Base-by-base conservation (phyloP, 2,888 invertebrate genomes). In the Leucania comma region DNA sequence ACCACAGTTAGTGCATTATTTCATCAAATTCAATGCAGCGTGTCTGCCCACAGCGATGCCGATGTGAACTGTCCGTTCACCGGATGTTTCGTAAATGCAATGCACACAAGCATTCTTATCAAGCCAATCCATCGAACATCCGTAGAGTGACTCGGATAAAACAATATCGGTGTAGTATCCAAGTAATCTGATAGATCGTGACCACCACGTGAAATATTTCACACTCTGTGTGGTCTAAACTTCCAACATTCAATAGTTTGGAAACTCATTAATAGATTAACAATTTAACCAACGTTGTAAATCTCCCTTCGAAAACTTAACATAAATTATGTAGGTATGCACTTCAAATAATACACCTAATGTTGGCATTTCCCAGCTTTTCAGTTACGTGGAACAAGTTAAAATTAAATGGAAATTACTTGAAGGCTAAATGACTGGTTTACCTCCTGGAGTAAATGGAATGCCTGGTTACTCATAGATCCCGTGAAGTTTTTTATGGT, bases 151-250 rank as follows among this genome's bases (percentile, higher is more conserved):
- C 83, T 84, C 74, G 81, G 84, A 80, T 86, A 86, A 86, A 84
- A 85, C 84, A 86, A 85, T 86, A 84, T 88, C 85, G 80, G 84
- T 81, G 86, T 85, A 82, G 78, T 81, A 86, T 85, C 78, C 26
- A 53, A 78, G 64, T 82, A 78, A 83, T 84, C 80, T 67, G 83
- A 78, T 78, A 84, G 80, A 82, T 89, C 89, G 87, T 88, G 89
- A 87, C 82, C 83, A 72, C 72, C 76, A 87, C 88, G 84, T 86
- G 87, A 87, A 90, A 91, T 83, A 86, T 85, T 85, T 81, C 77
- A 84, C 82, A 86, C 83, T 84, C 83, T 82, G 86, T 90, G 91
- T 91, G 91, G 85, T 85, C 85, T 48, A 29, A 50, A 68, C 62
- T 79, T 71, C 32, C 35, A 59, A 66, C 64, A 68, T 32, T 68